Base-by-base conservation (phyloP, 2,113 vertebrate genomes). In the Anseranas semipalmata region DNA sequence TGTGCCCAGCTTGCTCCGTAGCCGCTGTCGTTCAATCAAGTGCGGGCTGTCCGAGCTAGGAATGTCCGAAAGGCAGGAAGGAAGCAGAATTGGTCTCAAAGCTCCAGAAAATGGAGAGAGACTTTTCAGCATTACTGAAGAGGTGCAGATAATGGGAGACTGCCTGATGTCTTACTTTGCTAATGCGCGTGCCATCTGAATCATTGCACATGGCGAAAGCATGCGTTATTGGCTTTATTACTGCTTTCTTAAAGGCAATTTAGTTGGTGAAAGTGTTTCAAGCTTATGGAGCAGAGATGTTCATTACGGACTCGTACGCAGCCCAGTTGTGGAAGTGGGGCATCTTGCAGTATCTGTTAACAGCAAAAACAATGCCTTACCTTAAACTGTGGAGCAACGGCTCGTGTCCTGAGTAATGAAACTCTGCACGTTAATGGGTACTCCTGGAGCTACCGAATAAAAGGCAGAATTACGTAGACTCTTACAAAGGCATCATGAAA, bases 361-460 rank as follows among this genome's bases (percentile, higher is more conserved):
- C 43, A 68, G 80, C 70, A 45, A 32, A 87, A 72, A 4, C 7
- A 39, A 15, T 3, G 27, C 21, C 39, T 78, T 52, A 4, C 55
- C 62, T 58, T 9, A 8, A 56, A 33, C 6, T 21, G 41, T 7
- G 19, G 72, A 52, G 80, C 71, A 91, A 50, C n/a, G 84, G 53
- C 43, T 72, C 0, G 1, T 58, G 10, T 15, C 52, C 18, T 1
- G 3, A 45, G 41, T 27, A 20, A 7, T 24, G 32, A 15, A 46
- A 11, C 37, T 53, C 43, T 53, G 0, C 25, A 25, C 9, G 0
- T 3, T 3, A 56, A 28, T 52, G 66, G 74, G 0, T 28, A 0
- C 5, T 53, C 32, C 46, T 63, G 56, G 45, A 60, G 45, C 28
- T 50, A 4, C 12, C 18, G 35, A 25, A 50, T 28, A 50, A 43